A percentile compares a stretch with the other conserved stretches of the same genome.
These are phyloP conservation scores for Gadopsis marmoratus DNA, from an alignment of 2,797 vertebrate genomes.

Conservation along the genomic window DNA sequence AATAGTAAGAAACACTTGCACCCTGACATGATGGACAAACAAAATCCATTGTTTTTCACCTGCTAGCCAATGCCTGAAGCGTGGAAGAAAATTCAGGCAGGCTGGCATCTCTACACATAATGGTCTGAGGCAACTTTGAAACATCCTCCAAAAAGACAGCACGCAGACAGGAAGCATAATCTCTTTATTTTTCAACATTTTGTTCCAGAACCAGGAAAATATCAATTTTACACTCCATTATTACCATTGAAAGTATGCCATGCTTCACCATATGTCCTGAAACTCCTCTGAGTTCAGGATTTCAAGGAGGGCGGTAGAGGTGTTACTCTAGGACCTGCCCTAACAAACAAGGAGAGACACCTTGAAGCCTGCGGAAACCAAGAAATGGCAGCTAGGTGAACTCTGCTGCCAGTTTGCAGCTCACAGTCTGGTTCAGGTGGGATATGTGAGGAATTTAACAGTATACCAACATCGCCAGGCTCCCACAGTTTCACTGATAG, in stretches of 20 bases:
- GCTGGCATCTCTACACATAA: slow-evolving; percentile 28
- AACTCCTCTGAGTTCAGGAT: slow-evolving; percentile 44
- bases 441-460: slow-evolving; percentile 42
- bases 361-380: slow-evolving; percentile 42
- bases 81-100: slow-evolving; percentile 17
- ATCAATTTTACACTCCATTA: slow-evolving; percentile 19
- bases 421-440: slow-evolving; percentile 40
- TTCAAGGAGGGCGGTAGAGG: slow-evolving; percentile 17
- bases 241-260: slow-evolving; percentile 46
- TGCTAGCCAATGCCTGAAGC: slow-evolving; percentile 26
- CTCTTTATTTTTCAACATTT: background rate
- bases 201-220: slow-evolving; percentile 25
- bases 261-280: slow-evolving; percentile 32
- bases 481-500: slow-evolving; percentile 45
- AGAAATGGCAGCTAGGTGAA: slow-evolving; percentile 57
- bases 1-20: slow-evolving; percentile 13
- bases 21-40: slow-evolving; percentile 13
- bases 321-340: slow-evolving; percentile 35
- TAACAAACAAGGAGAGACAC: slow-evolving; percentile 52
- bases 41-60: slow-evolving; percentile 32
- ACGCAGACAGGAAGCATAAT: slow-evolving; percentile 8
- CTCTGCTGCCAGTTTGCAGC: slow-evolving; percentile 41
- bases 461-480: slow-evolving; percentile 31
- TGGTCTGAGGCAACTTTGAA: slow-evolving; percentile 39
- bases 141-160: slow-evolving; percentile 10